A percentile compares a stretch with the other conserved stretches of the same genome.
Evolutionary conservation across 2,888 invertebrate species (phyloP).

Genomic region (Lomographa bimaculata): DNA sequence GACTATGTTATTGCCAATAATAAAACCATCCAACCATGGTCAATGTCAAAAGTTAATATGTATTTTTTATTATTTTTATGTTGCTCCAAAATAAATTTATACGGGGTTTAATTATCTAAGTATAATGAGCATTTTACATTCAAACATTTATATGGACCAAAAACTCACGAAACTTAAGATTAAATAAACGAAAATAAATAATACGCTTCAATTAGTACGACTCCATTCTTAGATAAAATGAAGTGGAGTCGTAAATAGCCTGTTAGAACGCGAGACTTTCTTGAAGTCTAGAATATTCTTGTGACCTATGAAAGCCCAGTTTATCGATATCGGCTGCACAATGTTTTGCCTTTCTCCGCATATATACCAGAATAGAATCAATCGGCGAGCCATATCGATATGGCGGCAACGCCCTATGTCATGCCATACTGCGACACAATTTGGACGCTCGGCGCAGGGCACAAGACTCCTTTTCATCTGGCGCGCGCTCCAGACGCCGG

Average conservation of each 20-base stretch:
- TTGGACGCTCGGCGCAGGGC: slow-evolving; percentile 29
- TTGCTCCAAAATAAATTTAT: too few relatives aligned
- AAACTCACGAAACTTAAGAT: too few relatives aligned
- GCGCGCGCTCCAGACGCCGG: slow-evolving; percentile 60
- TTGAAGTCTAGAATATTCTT: slow-evolving; percentile 2
- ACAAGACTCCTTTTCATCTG: slow-evolving; percentile 51
- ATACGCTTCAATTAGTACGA: too few relatives aligned
- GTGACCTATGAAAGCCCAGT: slow-evolving; percentile 9
- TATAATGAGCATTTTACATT: too few relatives aligned
- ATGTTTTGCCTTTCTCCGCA: slow-evolving; percentile 38
- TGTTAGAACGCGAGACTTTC: too few relatives aligned
- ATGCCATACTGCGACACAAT: slow-evolving; percentile 25
- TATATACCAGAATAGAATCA: slow-evolving; percentile 51
- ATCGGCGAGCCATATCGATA: slow-evolving; percentile 39
- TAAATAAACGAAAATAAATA: too few relatives aligned
- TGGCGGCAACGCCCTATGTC: slow-evolving; percentile 37
- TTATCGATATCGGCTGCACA: slow-evolving; percentile 21
- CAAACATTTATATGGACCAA: too few relatives aligned
- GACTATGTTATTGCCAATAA: slow-evolving; percentile 4
- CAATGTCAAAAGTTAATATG: slow-evolving; percentile 10
- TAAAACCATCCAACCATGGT: slow-evolving; percentile 11
- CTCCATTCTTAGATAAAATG: too few relatives aligned
- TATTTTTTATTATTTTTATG: too few relatives aligned
- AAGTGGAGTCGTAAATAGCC: too few relatives aligned
- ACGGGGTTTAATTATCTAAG: too few relatives aligned